Base-by-base conservation (phyloP, 2,113 vertebrate genomes). In the Dasyurus viverrinus region DNA sequence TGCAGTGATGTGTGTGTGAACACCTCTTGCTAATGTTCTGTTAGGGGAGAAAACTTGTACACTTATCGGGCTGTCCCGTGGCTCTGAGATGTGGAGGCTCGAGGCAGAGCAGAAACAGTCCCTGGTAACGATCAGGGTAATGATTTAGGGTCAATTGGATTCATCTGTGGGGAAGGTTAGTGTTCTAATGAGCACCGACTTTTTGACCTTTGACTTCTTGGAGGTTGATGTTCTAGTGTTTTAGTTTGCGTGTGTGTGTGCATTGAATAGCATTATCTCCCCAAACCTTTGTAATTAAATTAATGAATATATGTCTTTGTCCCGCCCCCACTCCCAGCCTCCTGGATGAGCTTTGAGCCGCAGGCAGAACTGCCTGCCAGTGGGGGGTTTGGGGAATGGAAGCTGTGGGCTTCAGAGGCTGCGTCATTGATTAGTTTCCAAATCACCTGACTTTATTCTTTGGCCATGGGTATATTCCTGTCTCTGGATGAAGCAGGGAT, bases 401-500 rank as follows among this genome's bases (percentile, higher is more conserved):
- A 68, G 60, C 60, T 68, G 27, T 52, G 46, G 4, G 84, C 93
- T 93, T 96, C 12, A 96, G 90, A 95, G 53, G 93, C 48, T 94
- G 47, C 25, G 27, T 30, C 47, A 36, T 68, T 68, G 60, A 2
- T 25, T 94, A 27, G 93, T 92, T 95, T 95, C 91, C 8, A 94
- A 90, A 22, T 14, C 14, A 36, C 54, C 89, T 96, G 95, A n/a
- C 76, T 95, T 95, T 53, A 95, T 94, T 94, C 50, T 60, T 46
- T 94, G 22, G 68, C 52, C 22, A 50, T 94, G 94, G 57, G 91
- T 90, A 57, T 50, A 25, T 52, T 90, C 16, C 89, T 30, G 47
- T 94, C 26, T 60, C 92, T 36, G 53, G 24, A 89, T 93, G 23
- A 94, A 50, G 26, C 57, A 95, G 89, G 94, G n/a, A 25, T 92